Evolutionary conservation across 2,888 invertebrate species (phyloP), one percentile per base, ranked within the genome.

Genomic region (Nomada ruficornis): DNA sequence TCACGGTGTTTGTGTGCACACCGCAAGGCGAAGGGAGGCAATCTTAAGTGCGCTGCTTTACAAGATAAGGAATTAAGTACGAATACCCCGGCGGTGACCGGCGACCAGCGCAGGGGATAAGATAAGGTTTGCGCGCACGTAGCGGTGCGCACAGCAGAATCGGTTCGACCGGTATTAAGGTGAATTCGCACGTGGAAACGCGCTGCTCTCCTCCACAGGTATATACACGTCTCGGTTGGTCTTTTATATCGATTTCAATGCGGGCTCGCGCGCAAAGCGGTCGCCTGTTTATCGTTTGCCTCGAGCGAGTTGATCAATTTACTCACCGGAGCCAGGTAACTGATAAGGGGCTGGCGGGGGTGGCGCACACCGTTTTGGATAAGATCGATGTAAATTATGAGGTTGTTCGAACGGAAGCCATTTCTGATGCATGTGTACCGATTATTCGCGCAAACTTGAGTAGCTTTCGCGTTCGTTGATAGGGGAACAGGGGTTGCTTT

Each of bases 61-160:
- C 93, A 93, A 91, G 93, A 93, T 92, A 93, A 93, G 92, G 87
- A 90, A 92, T 92, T 92, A 92, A 91, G 89, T 90, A 91, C 86
- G 90, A 90, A 90, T 90, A 89, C 85, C 87, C 80, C 87, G 59
- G 80, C 75, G 88, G 80, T 80, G 89, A 90, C 87, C 89, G 86
- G 88, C 87, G 88, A 90, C 87, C 86, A 86, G 87, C 88, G 80
- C 80, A 65, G 77, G 59, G 84, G 89, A 91, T 90, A 91, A 92
- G 91, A 92, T 91, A 91, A 91, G 74, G 57, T 57, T 64, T 77
- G 68, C 78, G 79, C 75, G 64, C 84, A 79, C 77, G 77, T 85
- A 78, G 74, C 81, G 71, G 80, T 85, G 68, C 23, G 68, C 68
- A 74, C 80, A 78, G 76, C 80, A 68, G 78, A 59, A 79, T 84